Evolutionary conservation across 1,140 invertebrate species (phyloP).

Genomic region (Arctopsyche grandis): DNA sequence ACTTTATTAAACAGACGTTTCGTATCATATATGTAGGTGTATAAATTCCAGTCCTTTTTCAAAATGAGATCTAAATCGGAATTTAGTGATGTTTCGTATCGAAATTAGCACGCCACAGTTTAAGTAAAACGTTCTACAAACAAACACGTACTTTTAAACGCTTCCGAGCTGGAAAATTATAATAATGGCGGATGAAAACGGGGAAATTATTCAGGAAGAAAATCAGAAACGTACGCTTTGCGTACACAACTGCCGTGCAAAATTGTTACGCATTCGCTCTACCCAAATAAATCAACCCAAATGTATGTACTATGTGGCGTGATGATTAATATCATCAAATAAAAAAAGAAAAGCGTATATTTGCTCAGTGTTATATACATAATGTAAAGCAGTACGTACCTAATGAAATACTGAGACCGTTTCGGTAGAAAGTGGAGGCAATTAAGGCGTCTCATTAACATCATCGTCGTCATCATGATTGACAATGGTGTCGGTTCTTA

Average conservation of each 20-base stretch:
- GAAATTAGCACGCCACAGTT: no score
- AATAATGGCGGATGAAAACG: background rate
- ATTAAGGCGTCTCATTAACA: slow-evolving; percentile 14
- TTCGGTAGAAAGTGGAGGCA: slow-evolving; percentile 13
- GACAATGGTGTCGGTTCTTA: background rate
- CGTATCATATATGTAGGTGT: no score
- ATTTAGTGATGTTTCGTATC: no score
- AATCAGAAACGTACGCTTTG: slow-evolving; percentile 3
- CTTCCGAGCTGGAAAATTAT: slow-evolving; percentile 8
- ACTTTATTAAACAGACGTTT: no score
- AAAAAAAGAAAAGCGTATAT: background rate
- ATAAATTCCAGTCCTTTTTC: no score
- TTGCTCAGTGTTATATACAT: background rate
- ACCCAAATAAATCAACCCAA: background rate
- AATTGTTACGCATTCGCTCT: no score
- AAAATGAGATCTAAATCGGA: no score
- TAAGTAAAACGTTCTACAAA: no score
- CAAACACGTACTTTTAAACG: background rate
- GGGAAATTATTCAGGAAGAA: slow-evolving; percentile 2
- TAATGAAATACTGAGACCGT: background rate
- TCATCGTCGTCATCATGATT: background rate
- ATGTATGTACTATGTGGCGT: background rate
- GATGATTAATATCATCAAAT: background rate
- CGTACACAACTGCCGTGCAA: background rate
- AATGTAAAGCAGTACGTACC: no score